Evolutionary conservation across 2,888 invertebrate genomes (phyloP), one percentile per base, ranked within the genome.

Genomic region (Leistus spinibarbis): DNA sequence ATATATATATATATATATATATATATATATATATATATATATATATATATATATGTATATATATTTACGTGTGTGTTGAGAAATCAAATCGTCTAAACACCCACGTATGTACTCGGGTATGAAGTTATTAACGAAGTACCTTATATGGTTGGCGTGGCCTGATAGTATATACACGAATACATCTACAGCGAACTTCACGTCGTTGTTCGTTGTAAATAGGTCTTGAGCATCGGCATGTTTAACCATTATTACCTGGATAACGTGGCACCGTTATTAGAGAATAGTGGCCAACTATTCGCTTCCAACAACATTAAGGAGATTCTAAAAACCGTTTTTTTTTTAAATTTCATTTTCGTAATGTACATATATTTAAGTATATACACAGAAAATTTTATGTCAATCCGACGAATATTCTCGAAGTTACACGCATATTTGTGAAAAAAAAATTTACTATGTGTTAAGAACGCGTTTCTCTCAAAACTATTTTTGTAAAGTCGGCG

Each of bases 41-140:
- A 40, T 40, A 40, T 40, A 40, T 40, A 13, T 40, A 7, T 40
- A 40, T 40, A 40, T 40, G 40, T 40, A 7, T 13, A 40, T 40
- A 40, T 13, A 40, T 40, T 24, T 24, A 4, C 1, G 40, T 40
- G 40, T 40, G 40, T 40, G 68, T 68, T 68, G 57, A 23, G 68
- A 68, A 68, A 68, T 57, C 60, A 57, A 60, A 69, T 69, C 60
- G 69, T 69, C 66, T 24, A 24, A 57, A 24, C 69, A 69, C 69
- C 69, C 69, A 69, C 69, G 69, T 66, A 54, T 60, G 22, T 69
- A 40, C 69, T 40, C 60, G 69, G 40, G 57, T 69, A 69, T 69
- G 69, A 69, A 69, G 69, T 69, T 69, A 69, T 69, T 69, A 69
- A 69, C 69, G 17, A 60, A 69, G 60, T 24, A 40, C 69, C 69